Percentiles rank a stretch among this genome's conserved stretches.
Evolutionary conservation across 2,797 vertebrate species (phyloP).

Genomic region (Phrynocephalus guinanensis): DNA sequence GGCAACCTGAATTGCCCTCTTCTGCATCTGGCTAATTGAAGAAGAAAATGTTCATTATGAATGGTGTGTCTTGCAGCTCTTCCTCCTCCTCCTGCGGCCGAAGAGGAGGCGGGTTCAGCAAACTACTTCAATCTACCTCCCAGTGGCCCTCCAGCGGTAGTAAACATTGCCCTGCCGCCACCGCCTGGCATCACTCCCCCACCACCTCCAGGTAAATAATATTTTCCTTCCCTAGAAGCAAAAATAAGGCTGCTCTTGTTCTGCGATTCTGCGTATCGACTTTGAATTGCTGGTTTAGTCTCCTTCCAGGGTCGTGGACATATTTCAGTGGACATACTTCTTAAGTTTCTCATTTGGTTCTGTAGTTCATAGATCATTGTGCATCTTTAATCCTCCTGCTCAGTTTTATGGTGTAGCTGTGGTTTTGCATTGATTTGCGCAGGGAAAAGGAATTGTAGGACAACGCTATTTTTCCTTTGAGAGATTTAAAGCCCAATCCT

Average conservation of each 20-base stretch:
- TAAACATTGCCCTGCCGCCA: conserved; percentile 93
- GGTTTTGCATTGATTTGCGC: too few relatives aligned
- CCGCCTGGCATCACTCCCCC: conserved; percentile 93
- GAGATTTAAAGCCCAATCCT: background rate
- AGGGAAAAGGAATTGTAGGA: background rate
- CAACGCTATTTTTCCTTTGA: background rate
- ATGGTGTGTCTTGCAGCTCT: conserved; percentile 80
- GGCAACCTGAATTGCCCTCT: background rate
- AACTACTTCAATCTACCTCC: conserved; percentile 98
- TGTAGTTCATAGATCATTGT: background rate
- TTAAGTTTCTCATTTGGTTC: background rate
- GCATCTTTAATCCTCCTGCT: background rate
- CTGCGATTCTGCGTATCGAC: background rate
- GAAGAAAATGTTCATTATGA: conserved; percentile 19
- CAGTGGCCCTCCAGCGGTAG: conserved; percentile 87
- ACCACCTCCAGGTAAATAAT: conserved; percentile 89
- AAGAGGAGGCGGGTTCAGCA: conserved; percentile 91
- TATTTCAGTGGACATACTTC: background rate
- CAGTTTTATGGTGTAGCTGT: background rate
- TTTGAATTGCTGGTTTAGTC: background rate
- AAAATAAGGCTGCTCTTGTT: background rate
- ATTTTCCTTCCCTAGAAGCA: background rate
- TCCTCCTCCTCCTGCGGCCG: conserved; percentile 88
- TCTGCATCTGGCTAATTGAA: background rate
- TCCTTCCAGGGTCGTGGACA: background rate